phyloP scores from a whole-genome alignment of 2,113 vertebrate genomes.

The Silurus asotus region DNA sequence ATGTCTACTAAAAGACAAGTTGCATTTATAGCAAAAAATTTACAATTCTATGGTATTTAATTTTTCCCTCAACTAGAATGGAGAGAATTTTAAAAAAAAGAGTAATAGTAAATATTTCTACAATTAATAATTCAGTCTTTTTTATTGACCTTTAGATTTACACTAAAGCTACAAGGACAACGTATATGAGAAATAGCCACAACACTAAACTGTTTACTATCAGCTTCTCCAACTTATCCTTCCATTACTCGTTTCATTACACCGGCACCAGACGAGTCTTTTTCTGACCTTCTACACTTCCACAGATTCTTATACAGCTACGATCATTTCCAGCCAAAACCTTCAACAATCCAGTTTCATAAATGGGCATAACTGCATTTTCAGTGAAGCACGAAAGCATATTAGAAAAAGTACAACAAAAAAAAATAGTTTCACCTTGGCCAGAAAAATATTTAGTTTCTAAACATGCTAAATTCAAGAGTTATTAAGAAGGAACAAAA shows the following conservation, averaged over 20 bases:
- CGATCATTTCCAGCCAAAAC: not conserved
- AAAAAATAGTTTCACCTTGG: not conserved
- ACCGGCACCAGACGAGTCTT: not conserved
- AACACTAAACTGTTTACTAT: not conserved
- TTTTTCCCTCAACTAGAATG: not conserved
- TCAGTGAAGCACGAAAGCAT: constrained; percentile 2
- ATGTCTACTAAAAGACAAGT: not conserved
- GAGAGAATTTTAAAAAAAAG: not conserved
- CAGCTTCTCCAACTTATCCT: not conserved
- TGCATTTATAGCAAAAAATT: not conserved
- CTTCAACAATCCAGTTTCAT: not conserved
- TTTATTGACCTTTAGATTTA: not conserved
- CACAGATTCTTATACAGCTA: not conserved
- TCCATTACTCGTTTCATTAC: not conserved
- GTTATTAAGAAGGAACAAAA: not conserved
- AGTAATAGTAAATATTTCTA: not conserved
- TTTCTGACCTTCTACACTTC: not conserved
- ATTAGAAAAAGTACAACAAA: not conserved
- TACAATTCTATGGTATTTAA: not conserved
- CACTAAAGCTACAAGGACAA: not conserved
- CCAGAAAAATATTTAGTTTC: too few species aligned
- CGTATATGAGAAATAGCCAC: not conserved
- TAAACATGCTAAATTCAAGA: not conserved
- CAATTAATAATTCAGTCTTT: not conserved
- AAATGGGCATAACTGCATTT: not conserved